phyloP scores from a whole-genome alignment of 2,797 vertebrate species.

The Pseudochirops corinnae region DNA sequence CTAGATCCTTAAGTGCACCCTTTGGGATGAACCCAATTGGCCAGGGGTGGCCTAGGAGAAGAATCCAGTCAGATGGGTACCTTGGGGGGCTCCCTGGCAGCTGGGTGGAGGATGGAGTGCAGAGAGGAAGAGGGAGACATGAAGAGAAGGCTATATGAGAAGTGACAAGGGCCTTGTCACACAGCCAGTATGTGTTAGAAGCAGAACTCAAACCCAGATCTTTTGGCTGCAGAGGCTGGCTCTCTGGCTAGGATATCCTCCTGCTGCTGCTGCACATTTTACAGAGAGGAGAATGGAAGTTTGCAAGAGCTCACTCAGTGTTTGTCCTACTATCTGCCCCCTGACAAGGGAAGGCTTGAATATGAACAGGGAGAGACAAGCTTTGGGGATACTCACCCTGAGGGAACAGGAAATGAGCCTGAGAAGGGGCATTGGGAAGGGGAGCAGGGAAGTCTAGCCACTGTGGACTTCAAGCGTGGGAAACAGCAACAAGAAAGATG shows the following conservation, averaged over 20 bases:
- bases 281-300: too few relatives aligned
- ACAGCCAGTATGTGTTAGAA: too few relatives aligned
- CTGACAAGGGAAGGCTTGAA: neutral
- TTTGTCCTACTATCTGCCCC: too few relatives aligned
- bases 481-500: neutral
- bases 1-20: too few relatives aligned
- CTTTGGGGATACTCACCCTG: neutral
- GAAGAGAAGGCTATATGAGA: neutral
- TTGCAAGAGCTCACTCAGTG: too few relatives aligned
- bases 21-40: too few relatives aligned
- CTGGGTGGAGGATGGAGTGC: too few relatives aligned
- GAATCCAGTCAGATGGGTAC: neutral
- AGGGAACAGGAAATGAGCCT: neutral
- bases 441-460: fast-evolving
- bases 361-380: too few relatives aligned
- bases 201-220: too few relatives aligned
- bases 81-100: neutral
- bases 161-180: neutral
- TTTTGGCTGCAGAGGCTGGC: too few relatives aligned
- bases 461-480: slow-evolving; percentile 3
- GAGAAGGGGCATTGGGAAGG: neutral
- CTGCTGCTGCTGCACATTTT: neutral
- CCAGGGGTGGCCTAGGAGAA: too few relatives aligned
- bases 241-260: too few relatives aligned
- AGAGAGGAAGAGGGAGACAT: neutral